phyloP scores from a whole-genome alignment of 2,113 vertebrate genomes.

The Crocuta crocuta region DNA sequence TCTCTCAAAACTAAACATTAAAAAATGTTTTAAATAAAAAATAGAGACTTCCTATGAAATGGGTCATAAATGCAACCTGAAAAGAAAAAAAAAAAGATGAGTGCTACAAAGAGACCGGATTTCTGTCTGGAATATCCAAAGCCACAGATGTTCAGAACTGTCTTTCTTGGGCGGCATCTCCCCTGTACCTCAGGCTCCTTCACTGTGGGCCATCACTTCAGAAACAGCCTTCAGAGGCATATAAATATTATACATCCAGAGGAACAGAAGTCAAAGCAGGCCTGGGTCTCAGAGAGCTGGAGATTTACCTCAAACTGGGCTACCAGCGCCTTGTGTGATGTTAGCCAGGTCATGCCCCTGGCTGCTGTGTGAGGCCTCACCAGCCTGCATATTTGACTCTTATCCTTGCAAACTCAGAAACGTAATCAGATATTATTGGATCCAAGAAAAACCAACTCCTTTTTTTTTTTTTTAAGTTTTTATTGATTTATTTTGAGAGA shows the following conservation, averaged over 20 bases:
- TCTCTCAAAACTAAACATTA: no score
- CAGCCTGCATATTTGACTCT: background rate
- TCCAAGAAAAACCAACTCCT: background rate
- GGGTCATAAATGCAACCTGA: background rate
- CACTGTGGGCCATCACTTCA: background rate
- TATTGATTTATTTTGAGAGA: no score
- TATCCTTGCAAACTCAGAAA: background rate
- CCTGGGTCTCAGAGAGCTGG: background rate
- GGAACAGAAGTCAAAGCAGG: background rate
- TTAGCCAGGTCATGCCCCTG: background rate
- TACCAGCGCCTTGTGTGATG: no score
- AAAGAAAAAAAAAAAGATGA: background rate
- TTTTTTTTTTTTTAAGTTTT: no score
- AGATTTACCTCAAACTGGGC: background rate
- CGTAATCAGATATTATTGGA: background rate
- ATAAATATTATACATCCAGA: background rate
- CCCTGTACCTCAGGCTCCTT: background rate
- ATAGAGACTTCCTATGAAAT: no score
- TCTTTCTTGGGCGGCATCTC: background rate
- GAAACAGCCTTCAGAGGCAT: background rate
- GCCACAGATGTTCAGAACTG: background rate
- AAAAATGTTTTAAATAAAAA: no score
- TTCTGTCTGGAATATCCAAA: background rate
- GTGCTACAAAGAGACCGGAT: background rate
- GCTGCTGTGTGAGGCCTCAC: background rate